Evolutionary conservation across 2,888 invertebrate genomes (phyloP).

Genomic region (Ptychoptera albimana): DNA sequence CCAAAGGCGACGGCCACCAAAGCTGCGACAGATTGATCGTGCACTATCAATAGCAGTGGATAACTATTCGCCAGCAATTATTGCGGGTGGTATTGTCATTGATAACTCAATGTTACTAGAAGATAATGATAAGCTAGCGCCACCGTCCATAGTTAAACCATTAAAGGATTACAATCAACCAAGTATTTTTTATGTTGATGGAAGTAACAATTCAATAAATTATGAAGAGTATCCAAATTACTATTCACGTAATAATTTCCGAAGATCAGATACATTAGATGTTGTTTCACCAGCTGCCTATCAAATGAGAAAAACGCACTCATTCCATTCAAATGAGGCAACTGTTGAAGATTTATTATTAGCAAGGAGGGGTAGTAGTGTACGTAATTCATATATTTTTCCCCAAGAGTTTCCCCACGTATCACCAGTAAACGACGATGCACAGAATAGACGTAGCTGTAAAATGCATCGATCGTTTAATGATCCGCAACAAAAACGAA

Average conservation of each 20-base stretch:
- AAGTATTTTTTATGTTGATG: slow-evolving; percentile 6
- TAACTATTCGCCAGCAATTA: slow-evolving; percentile 23
- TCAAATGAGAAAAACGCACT: slow-evolving; percentile 31
- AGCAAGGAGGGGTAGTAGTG: slow-evolving; percentile 18
- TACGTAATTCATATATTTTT: slow-evolving; percentile 24
- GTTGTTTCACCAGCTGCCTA: slow-evolving; percentile 29
- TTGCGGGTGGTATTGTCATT: slow-evolving; percentile 7
- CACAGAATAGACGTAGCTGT: slow-evolving; percentile 28
- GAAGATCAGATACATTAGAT: slow-evolving; percentile 31
- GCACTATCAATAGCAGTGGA: slow-evolving; percentile 32
- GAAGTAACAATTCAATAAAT: slow-evolving; percentile 5
- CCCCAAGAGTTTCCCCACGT: slow-evolving; percentile 15
- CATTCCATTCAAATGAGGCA: slow-evolving; percentile 29
- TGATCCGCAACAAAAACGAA: slow-evolving; percentile 20
- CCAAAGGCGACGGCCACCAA: slow-evolving; percentile 27
- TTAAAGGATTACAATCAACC: slow-evolving; percentile 2
- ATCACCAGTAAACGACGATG: slow-evolving; percentile 7
- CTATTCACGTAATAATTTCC: slow-evolving; percentile 27
- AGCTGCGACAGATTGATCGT: slow-evolving; percentile 29
- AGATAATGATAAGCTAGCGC: neutral
- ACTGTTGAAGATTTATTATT: slow-evolving; percentile 15
- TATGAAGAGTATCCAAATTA: slow-evolving; percentile 14
- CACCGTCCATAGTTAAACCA: neutral
- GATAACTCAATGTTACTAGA: slow-evolving; percentile 1
- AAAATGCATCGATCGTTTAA: slow-evolving; percentile 30